Evolutionary conservation across 92 coral and sea anemone genomes (phyloP), one percentile per base, ranked within the genome.

Genomic region (Plumapathes pennacea): DNA sequence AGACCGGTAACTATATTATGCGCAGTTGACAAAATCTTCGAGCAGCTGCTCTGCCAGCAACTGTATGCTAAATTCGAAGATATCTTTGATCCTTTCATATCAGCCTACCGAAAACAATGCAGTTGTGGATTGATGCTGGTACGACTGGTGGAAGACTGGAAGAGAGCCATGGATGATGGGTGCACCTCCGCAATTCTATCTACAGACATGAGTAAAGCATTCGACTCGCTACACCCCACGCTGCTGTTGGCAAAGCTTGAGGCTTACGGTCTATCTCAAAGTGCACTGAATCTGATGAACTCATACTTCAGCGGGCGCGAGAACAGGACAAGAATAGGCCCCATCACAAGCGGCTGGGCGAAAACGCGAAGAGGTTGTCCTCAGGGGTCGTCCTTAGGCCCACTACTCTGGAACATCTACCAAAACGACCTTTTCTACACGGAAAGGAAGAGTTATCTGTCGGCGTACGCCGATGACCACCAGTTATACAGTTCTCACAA

Each of bases 341-440:
- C 65, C 11, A 40, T 46, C 1, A 67, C 60, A 13, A 66, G 83
- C 45, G 38, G 32, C 32, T 75, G 83, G 69, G 19, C 21, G 28
- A 20, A 23, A 7, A 44, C 52, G 29, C 37, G 33, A 3, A 78
- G 67, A 54, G 79, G 79, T 10, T 60, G 72, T 50, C 85, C 78
- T 19, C 78, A 78, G 33, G 67, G 85, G 20, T 78, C 85, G 19
- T 61, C 68, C 43, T 33, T 70, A 31, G 80, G 86, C 22, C 86
- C 81, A 25, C 41, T 71, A 30, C 46, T 80, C 12, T 80, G 75
- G 86, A 71, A 80, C 46, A 33, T 72, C 32, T 80, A 33, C 57
- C 86, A 80, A 50, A 80, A 80, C 40, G 75, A 80, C 62, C 46
- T 80, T 29, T 72, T 72, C 50, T 80, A 72, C 60, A 2, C 51